Evolutionary conservation across 2,888 invertebrate genomes (phyloP), one percentile per base, ranked within the genome.

Genomic region (Eilema sororculum): DNA sequence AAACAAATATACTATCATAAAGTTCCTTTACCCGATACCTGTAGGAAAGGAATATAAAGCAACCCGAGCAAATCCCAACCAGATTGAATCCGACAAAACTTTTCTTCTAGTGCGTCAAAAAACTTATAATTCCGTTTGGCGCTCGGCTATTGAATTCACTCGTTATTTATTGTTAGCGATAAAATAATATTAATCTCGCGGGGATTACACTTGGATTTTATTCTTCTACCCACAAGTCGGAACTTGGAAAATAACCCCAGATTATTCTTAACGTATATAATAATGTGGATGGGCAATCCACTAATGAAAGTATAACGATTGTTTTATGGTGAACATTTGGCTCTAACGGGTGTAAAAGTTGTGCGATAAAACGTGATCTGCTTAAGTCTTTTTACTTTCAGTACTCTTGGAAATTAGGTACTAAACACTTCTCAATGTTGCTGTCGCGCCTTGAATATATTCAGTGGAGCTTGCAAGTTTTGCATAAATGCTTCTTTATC

Each of bases 101-200:
- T 95, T 93, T 87, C 86, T 86, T 88, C 89, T 88, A 91, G 90
- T 93, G 87, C 87, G 92, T 93, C 93, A 93, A 93, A 94, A 93
- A 94, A 94, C 92, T 95, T 94, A 89, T 93, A 93, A 93, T 91
- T 89, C 90, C 87, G 86, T 87, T 88, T 84, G 86, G 88, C 86
- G 86, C 86, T 85, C 84, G 87, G 82, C 93, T 92, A 95, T 95
- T 95, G 94, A 95, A 94, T 95, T 93, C 92, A 83, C 89, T 89
- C 87, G 89, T 93, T 95, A 94, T 95, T 95, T 95, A 95, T 95
- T 91, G 94, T 93, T 88, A 86, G 91, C 92, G 94, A 95, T 95
- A 95, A 95, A 95, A 95, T 94, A 94, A 95, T 95, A 95, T 95
- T 95, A 95, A 95, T 94, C 95, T 93, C 93, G 86, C 72, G 93